Base-by-base conservation (phyloP, 1,140 invertebrate genomes). In the Tetraneura akinire region DNA sequence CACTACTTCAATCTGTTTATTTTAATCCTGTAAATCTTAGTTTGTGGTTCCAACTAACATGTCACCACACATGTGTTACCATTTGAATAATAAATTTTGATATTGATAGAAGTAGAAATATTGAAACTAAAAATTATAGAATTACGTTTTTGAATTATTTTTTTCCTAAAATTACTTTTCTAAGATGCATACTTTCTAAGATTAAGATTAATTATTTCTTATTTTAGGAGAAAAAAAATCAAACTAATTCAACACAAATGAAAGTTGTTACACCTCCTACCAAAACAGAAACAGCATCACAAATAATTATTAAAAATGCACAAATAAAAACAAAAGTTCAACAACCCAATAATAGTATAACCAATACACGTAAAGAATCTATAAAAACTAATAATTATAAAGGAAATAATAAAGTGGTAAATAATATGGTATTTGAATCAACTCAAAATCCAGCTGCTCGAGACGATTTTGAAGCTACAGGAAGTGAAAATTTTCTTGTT, bases 401-500 rank as follows among this genome's bases (percentile, higher is more conserved):
- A 57, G 73, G 73, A 42, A 76, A 29, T 8, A 76, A 76, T 21
- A 81, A 82, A 73, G 60, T 78, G 23, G 73, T 88, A 82, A 85
- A 85, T 81, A 86, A 87, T 74, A 83, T 89, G 11, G 87, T 89
- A 29, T 90, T 90, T 82, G 89, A 90, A 83, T 87, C 88, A 4
- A 88, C 88, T 3, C 85, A 89, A 80, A 89, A 90, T 85, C 90
- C 90, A 8, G 90, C 90, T 0, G 90, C 91, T 80, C 85, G 90
- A 42, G 90, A 91, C 83, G 90, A 91, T 84, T 91, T 91, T 83
- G 90, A 91, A 84, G 89, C 90, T 2, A 91, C 90, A 8, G 90
- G 90, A 23, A 90, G 89, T 83, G 90, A 91, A 60, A 76, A 55
- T n/a, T 76, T 76, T 21, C 73, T 76, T 57, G 53, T 55, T 13